phyloP scores from a whole-genome alignment of 2,113 vertebrate species.

The Xiphorhynchus elegans region DNA sequence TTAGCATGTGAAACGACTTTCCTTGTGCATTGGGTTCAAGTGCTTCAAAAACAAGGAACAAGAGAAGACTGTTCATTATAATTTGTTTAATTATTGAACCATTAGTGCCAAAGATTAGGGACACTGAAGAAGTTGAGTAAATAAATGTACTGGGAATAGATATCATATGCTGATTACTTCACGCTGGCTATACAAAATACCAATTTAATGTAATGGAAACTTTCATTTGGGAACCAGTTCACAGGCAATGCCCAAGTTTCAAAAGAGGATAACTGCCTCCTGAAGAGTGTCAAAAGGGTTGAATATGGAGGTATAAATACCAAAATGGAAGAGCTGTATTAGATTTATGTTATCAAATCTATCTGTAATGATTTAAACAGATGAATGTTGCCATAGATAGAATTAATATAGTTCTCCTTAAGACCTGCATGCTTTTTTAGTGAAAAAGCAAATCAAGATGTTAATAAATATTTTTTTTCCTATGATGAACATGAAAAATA shows the following conservation, averaged over 20 bases:
- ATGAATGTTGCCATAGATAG: background rate
- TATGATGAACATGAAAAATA: background rate
- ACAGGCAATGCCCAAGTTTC: background rate
- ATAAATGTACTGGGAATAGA: slow-evolving; percentile 65
- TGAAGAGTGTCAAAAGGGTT: background rate
- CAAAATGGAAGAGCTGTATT: background rate
- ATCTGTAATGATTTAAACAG: background rate
- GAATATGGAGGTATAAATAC: background rate
- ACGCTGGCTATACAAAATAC: slow-evolving; percentile 41
- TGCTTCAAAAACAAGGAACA: slow-evolving; percentile 47
- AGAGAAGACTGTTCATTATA: slow-evolving; percentile 59
- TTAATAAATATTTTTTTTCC: background rate
- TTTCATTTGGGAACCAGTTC: slow-evolving; percentile 34
- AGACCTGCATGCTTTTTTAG: background rate
- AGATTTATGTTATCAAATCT: background rate
- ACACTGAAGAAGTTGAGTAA: slow-evolving; percentile 57
- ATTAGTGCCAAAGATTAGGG: slow-evolving; percentile 67
- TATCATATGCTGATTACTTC: slow-evolving; percentile 61
- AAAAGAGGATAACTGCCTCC: background rate
- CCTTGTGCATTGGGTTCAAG: slow-evolving; percentile 26
- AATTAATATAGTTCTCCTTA: background rate
- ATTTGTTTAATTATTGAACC: slow-evolving; percentile 69
- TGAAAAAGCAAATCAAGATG: background rate
- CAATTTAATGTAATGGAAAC: slow-evolving; percentile 44
- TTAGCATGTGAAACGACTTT: slow-evolving; percentile 49